Conservation (phyloP, 2,888 invertebrate species). For the Rhabditophanes sp. region DNA sequence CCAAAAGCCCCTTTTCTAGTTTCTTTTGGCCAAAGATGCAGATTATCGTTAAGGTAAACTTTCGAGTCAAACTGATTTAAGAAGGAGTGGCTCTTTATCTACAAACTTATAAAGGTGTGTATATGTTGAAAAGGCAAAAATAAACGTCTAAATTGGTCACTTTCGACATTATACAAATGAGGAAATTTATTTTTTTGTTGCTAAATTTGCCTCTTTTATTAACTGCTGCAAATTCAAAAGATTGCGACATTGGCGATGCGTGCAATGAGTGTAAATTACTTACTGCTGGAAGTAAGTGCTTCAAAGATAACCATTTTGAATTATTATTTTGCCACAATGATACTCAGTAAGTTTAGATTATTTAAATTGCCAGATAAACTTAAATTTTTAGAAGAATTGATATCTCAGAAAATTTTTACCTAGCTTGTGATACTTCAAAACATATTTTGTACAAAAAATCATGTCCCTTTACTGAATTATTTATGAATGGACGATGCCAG, state of each 20-base stretch:
- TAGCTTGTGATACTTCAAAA: constrained; percentile 29
- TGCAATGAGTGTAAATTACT: constrained; percentile 21
- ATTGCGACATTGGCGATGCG: constrained; percentile 26
- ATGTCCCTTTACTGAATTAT: constrained; percentile 24
- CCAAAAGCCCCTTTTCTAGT: too few species aligned
- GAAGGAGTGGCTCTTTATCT: too few species aligned
- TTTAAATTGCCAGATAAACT: neutral
- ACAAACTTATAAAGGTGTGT: too few species aligned
- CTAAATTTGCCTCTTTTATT: constrained; percentile 1
- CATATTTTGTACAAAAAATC: constrained; percentile 21
- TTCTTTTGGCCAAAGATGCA: too few species aligned
- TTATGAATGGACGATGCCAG: constrained; percentile 34
- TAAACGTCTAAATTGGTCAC: too few species aligned
- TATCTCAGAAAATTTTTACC: constrained; percentile 34
- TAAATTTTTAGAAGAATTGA: constrained; percentile 29
- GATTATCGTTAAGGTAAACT: too few species aligned
- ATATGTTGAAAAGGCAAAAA: too few species aligned
- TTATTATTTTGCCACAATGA: constrained; percentile 26
- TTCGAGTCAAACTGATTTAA: too few species aligned
- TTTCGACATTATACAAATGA: neutral
- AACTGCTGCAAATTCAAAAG: constrained; percentile 2
- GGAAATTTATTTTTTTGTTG: constrained; percentile 1
- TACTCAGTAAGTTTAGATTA: constrained; percentile 17
- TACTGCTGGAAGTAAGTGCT: constrained; percentile 19
- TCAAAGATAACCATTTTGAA: constrained; percentile 13